phyloP scores from a whole-genome alignment of 2,888 invertebrate species.

The Agonum fuliginosum region DNA sequence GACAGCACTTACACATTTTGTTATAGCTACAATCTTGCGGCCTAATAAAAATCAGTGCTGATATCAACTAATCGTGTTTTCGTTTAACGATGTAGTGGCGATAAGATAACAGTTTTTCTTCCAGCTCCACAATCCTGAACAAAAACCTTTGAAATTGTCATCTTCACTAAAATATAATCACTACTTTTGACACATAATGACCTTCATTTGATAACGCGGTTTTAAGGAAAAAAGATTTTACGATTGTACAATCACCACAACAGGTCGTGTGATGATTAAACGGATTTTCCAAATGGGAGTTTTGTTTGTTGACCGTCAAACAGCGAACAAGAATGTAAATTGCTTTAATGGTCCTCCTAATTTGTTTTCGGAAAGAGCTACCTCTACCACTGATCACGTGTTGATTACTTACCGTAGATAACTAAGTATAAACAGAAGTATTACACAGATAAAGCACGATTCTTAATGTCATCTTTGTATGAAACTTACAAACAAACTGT shows the following conservation, averaged over 20 bases:
- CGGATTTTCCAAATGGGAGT: conserved; percentile 17
- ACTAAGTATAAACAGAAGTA: background rate
- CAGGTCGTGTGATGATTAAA: background rate
- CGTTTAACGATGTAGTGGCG: conserved; percentile 22
- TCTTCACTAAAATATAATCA: conserved; percentile 27
- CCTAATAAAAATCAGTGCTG: conserved; percentile 41
- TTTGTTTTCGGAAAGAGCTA: background rate
- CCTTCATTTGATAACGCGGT: conserved; percentile 33
- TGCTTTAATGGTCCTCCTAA: conserved; percentile 28
- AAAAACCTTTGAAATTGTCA: conserved; percentile 13
- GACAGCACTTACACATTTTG: conserved; percentile 76
- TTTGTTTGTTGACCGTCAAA: conserved; percentile 28
- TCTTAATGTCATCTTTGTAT: background rate
- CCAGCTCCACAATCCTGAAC: conserved; percentile 16
- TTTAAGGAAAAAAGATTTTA: conserved; percentile 16
- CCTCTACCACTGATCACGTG: background rate
- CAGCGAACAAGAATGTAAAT: conserved; percentile 35
- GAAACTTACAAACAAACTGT: background rate
- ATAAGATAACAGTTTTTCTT: conserved; percentile 37
- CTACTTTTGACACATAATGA: conserved; percentile 21
- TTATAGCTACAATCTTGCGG: conserved; percentile 15
- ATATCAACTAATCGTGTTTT: conserved; percentile 15
- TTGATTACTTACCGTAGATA: background rate
- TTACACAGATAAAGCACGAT: background rate
- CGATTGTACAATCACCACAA: conserved; percentile 12